phyloP scores from a whole-genome alignment of 2,797 vertebrate genomes.

The Pipistrellus pygmaeus region DNA sequence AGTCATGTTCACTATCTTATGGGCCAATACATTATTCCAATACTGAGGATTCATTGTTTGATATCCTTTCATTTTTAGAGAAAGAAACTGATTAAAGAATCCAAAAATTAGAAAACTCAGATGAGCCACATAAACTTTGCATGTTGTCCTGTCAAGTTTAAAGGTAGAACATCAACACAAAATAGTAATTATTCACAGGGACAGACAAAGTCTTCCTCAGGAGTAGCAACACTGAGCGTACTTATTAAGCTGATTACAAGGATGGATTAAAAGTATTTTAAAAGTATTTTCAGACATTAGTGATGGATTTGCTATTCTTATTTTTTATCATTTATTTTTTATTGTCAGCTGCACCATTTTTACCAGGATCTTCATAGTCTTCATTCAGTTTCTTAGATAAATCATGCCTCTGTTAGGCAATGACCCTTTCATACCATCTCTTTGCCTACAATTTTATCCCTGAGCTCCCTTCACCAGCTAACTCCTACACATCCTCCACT shows the following conservation, averaged over 20 bases:
- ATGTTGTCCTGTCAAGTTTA: not conserved
- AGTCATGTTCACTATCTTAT: conserved; percentile 14
- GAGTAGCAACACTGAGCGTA: not conserved
- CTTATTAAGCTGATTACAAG: not conserved
- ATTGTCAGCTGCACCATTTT: not conserved
- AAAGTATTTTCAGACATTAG: not conserved
- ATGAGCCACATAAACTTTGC: not conserved
- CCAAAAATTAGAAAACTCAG: not conserved
- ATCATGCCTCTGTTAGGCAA: not conserved
- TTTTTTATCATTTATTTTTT: not conserved
- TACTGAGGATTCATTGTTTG: not conserved
- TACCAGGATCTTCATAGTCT: not conserved
- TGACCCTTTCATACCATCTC: not conserved
- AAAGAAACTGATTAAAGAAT: not conserved
- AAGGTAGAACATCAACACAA: not conserved
- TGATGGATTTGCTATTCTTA: not conserved
- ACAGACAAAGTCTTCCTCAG: not conserved
- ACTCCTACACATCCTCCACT: not conserved
- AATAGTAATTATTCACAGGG: not conserved
- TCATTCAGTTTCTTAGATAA: not conserved
- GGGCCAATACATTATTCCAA: not conserved
- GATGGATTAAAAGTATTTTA: not conserved
- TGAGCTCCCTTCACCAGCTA: not conserved
- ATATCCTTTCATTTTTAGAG: not conserved
- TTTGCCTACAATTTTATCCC: not conserved